Evolutionary conservation across 2,113 vertebrate genomes (phyloP).

Genomic region (Hipposideros armiger): DNA sequence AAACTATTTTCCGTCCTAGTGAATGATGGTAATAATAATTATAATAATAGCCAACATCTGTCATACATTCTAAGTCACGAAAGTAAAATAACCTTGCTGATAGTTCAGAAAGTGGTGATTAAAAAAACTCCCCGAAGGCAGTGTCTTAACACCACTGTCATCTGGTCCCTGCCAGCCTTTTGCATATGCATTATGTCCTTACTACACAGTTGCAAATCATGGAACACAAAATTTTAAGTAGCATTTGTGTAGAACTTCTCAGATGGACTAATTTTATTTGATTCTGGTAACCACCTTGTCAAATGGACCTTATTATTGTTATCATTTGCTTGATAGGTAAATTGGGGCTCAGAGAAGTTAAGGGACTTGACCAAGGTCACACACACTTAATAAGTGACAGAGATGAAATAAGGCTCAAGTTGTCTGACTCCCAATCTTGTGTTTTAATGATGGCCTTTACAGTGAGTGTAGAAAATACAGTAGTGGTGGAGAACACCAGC

Average conservation of each 20-base stretch:
- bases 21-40: background rate
- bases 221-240: background rate
- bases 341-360: background rate
- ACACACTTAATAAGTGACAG: background rate
- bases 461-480: background rate
- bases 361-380: background rate
- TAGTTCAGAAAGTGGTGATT: slow-evolving; percentile 46
- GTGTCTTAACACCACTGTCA: background rate
- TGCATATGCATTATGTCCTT: background rate
- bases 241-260: background rate
- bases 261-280: background rate
- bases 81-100: slow-evolving; percentile 35
- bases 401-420: background rate
- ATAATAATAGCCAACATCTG: slow-evolving; percentile 23
- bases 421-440: background rate
- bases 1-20: slow-evolving; percentile 22
- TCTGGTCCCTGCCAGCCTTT: background rate
- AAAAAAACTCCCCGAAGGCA: background rate
- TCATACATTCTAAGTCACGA: slow-evolving; percentile 40
- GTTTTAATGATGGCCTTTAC: background rate
- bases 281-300: background rate
- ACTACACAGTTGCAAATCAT: background rate
- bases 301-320: background rate
- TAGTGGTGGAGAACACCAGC: background rate
- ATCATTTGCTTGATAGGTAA: slow-evolving; percentile 32